Base-by-base conservation (phyloP, 2,113 vertebrate genomes). In the Charadrius vociferus region DNA sequence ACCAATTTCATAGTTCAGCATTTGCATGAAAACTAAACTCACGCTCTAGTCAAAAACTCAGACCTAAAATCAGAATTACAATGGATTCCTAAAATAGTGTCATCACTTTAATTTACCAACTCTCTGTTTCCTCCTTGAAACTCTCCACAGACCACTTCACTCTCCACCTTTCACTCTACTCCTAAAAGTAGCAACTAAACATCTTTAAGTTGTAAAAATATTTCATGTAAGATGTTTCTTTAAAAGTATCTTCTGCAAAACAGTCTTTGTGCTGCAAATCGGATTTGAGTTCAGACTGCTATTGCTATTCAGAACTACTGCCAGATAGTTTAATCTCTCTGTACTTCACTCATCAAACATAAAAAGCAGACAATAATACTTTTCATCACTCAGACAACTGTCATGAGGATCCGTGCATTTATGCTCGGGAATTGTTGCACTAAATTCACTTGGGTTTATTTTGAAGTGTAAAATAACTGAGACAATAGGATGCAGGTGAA, bases 161-260 rank as follows among this genome's bases (percentile, higher is more conserved):
- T 87, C 11, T 89, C 39, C 4, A 32, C 41, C 14, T 91, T 88
- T 75, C 30, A 58, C 41, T 85, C 27, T 41, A 5, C 19, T 89
- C 17, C 27, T 47, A 73, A 91, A 84, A 90, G 56, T 7, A 84
- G 24, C 36, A 81, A 6, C 15, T 47, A 68, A n/a, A n/a, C n/a
- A 84, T 61, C 9, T 56, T 84, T 24, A 81, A 82, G 36, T 27
- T 39, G 14, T 53, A 91, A 80, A 89, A 83, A 53, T 41, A 72
- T 67, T 77, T 73, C 55, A 20, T 3, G 1, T n/a, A 65, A 55
- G 10, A 5, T 0, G 0, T 63, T 88, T 67, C 32, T 80, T 88
- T n/a, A 71, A 80, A 87, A n/a, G 2, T 19, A 6, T 65, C 9
- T 37, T 78, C 32, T 59, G 34, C 27, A 81, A 16, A 9, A 3